A percentile compares a stretch with the other conserved stretches of the same genome.
Conservation (phyloP, 1,140 invertebrate genomes). For the Aphis gossypii region DNA sequence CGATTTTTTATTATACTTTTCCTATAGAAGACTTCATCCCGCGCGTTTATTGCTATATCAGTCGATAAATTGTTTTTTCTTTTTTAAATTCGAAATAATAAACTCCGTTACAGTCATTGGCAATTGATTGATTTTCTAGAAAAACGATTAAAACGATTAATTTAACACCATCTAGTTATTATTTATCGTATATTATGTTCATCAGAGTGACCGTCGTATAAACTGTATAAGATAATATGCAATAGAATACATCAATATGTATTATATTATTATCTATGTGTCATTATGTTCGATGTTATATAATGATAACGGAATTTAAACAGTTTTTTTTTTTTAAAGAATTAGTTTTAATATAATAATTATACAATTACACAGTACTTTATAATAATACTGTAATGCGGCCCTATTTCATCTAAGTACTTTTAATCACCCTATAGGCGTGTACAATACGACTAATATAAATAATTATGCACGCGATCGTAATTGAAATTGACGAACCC, state of each 20-base stretch:
- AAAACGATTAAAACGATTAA: not conserved
- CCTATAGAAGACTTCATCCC: not conserved
- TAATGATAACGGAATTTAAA: not conserved
- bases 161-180: not conserved
- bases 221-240: not conserved
- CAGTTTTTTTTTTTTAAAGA: not conserved
- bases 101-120: not conserved
- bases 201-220: not conserved
- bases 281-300: not conserved
- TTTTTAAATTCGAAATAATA: not conserved
- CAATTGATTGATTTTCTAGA: not conserved
- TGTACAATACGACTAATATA: not conserved
- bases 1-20: not conserved
- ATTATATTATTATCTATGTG: not conserved
- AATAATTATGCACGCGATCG: not conserved
- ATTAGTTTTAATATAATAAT: not conserved
- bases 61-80: not conserved
- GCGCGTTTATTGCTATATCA: not conserved
- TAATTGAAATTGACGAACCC: slow-evolving; percentile 11
- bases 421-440: not conserved
- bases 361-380: not conserved
- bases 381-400: not conserved
- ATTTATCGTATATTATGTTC: not conserved
- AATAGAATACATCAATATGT: not conserved
- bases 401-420: not conserved